Base-by-base conservation (phyloP, 2,888 invertebrate genomes). In the Mechanitis messenoides region DNA sequence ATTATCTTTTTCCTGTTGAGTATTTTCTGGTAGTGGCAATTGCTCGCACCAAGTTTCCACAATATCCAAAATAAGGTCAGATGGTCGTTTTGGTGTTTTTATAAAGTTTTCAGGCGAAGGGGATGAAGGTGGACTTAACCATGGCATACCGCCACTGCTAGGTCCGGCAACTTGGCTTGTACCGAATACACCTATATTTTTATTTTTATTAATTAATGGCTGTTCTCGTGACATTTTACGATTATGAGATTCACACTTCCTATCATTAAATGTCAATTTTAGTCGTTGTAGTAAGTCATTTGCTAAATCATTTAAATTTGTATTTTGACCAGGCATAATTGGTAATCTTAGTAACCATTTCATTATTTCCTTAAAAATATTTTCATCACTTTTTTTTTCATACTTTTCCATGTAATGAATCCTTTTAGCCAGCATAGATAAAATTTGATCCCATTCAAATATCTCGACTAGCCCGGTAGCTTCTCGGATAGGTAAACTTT, bases 261-360 rank as follows among this genome's bases (percentile, higher is more conserved):
- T 77, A 1, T 70, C 65, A 31, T 71, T 60, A 58, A 55, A 65
- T 45, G 79, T 76, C n/a, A 69, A 65, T 71, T 80, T 80, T 33
- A 85, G 69, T 61, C 53, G 65, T 11, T 64, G 67, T 62, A 72
- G 71, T 56, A 85, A 74, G 47, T 71, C 70, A 4, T 71, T 68
- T 12, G 77, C 75, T 63, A 73, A 76, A 45, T 72, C 53, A 54
- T 76, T 68, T 7, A 72, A 55, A 47, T 74, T 72, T 3, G 38
- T 58, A 62, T 77, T 65, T 42, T 76, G 63, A n/a, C 62, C 73
- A 11, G 70, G 56, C 60, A 69, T 3, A 2, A 84, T 54, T 5
- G 81, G 81, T n/a, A 84, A 63, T 63, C 75, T 80, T n/a, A 64
- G 47, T 12, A 85, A 69, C 76, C 78, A 81, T 71, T 83, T 83